Percentiles rank a stretch among this genome's conserved stretches.
phyloP scores from a whole-genome alignment of 2,888 invertebrate genomes.

The Noctua janthina region DNA sequence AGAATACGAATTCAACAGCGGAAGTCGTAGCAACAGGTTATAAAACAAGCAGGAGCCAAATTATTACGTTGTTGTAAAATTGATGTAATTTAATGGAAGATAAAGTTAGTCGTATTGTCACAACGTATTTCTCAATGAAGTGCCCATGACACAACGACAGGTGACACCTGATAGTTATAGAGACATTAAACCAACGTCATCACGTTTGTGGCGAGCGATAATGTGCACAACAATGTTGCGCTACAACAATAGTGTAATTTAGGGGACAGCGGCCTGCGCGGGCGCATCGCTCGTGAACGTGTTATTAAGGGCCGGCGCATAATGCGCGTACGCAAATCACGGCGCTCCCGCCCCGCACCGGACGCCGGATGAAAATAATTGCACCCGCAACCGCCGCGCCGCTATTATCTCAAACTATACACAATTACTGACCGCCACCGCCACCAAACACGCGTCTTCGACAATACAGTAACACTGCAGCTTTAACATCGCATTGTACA shows the following conservation, averaged over 20 bases:
- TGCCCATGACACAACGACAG: neutral
- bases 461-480: neutral
- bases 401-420: conserved; percentile 85
- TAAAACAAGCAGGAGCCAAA: neutral
- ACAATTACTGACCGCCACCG: conserved; percentile 81
- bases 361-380: conserved; percentile 84
- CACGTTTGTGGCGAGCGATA: conserved; percentile 27
- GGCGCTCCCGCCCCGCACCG: conserved; percentile 67
- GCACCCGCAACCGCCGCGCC: conserved; percentile 77
- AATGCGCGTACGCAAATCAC: conserved; percentile 84
- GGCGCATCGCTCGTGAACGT: conserved; percentile 61
- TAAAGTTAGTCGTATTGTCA: neutral
- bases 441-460: conserved; percentile 51
- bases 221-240: conserved; percentile 19
- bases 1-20: neutral
- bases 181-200: conserved; percentile 33
- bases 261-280: conserved; percentile 65
- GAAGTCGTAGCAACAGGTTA: neutral
- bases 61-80: neutral
- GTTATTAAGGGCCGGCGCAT: conserved; percentile 72
- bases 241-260: conserved; percentile 69
- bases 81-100: neutral
- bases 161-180: conserved; percentile 26
- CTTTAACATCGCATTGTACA: conserved; percentile 29
- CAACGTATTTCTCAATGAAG: conserved; percentile 8